Percentiles rank a stretch among this genome's conserved stretches.
phyloP scores from a whole-genome alignment of 2,888 invertebrate genomes.

The Pollenia labialis region DNA sequence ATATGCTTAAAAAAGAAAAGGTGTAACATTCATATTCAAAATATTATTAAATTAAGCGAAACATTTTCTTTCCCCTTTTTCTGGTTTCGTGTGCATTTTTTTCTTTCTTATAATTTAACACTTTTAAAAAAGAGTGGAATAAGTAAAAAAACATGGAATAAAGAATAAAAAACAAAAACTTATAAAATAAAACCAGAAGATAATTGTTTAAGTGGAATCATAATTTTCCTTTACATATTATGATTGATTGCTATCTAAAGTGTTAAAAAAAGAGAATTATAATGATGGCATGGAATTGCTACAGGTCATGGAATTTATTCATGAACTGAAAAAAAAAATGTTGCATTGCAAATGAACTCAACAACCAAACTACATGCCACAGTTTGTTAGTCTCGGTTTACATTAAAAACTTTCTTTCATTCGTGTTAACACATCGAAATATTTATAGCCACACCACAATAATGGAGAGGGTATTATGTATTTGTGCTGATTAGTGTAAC shows the following conservation, averaged over 20 bases:
- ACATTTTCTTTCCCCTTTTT: conserved; percentile 24
- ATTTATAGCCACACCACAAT: too few relatives aligned
- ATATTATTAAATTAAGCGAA: conserved; percentile 37
- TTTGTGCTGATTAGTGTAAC: too few relatives aligned
- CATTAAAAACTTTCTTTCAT: too few relatives aligned
- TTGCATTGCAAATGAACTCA: background rate
- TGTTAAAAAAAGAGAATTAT: conserved; percentile 48
- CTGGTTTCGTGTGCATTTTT: background rate
- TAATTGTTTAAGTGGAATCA: conserved; percentile 71
- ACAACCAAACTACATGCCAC: too few relatives aligned
- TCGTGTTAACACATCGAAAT: too few relatives aligned
- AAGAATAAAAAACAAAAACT: background rate
- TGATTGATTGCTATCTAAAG: conserved; percentile 71
- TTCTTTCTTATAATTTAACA: conserved; percentile 7
- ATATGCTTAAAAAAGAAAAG: conserved; percentile 56
- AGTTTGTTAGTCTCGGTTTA: background rate
- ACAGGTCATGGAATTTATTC: conserved; percentile 39
- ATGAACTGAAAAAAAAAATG: background rate
- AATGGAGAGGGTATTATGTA: too few relatives aligned
- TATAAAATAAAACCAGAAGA: conserved; percentile 49
- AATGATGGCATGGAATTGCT: conserved; percentile 57
- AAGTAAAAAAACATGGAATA: too few relatives aligned
- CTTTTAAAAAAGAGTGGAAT: conserved; percentile 1
- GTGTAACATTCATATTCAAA: conserved; percentile 69
- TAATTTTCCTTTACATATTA: conserved; percentile 42